Base-by-base conservation (phyloP, 1,140 invertebrate species). In the Oncopodura yosiiana region DNA sequence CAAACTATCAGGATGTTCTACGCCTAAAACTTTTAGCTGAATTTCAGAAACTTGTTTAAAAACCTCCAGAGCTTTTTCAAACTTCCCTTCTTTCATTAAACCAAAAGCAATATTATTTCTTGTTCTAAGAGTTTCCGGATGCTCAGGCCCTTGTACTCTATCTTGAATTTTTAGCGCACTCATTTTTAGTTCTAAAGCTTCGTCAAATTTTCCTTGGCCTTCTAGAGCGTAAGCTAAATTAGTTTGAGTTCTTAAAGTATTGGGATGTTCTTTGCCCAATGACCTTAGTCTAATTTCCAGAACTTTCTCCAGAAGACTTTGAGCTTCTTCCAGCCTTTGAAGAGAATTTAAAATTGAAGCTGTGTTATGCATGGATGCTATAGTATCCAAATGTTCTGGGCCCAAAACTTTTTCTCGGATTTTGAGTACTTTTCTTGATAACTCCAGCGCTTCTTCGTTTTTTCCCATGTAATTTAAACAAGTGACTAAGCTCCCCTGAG, bases 371-470 rank as follows among this genome's bases (percentile, higher is more conserved):
- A 53, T 24, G 1, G 61, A 50, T 16, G n/a, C 32, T 14, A 65
- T 11, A 30, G 54, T 59, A 27, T 49, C 27, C 9, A 39, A 24
- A 56, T 65, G 46, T 45, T 52, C 16, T 19, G 44, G n/a, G 3
- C 66, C 66, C 34, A 68, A 37, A n/a, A 51, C 51, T 39, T 53
- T 51, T 34, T 53, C 62, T 37, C 55, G 55, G 14, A 57, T 60
- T 21, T 53, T 37, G 24, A 57, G 61, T 42, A 68, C 42, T 27
- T 62, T 54, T 36, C 37, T 21, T 46, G 29, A 53, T 0, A 66
- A 49, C 16, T 41, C 16, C 6, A 68, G 49, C 12, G 66, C 65
- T 56, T 68, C 63, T 32, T 63, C 43, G 49, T 65, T 32, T 46
- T 32, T 27, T 58, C 49, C 27, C n/a, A n/a, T 50, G 58, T 14